phyloP scores from a whole-genome alignment of 1,140 invertebrate species.

The Phocides pigmalion region DNA sequence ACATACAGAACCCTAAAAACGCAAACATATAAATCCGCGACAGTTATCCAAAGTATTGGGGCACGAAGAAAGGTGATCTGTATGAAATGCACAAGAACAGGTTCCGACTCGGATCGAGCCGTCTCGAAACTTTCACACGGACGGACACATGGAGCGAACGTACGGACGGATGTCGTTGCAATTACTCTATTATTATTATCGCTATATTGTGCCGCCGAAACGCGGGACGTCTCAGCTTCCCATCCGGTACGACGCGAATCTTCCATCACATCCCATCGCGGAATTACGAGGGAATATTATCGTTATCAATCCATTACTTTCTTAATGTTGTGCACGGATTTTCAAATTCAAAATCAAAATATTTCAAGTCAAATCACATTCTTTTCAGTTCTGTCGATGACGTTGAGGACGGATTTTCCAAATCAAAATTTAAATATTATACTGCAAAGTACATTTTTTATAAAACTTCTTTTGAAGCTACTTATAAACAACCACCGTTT shows the following conservation, averaged over 20 bases:
- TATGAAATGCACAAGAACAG: conserved; percentile 63
- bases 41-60: conserved; percentile 54
- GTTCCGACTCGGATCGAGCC: conserved; percentile 58
- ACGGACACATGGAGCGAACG: conserved; percentile 30
- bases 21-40: conserved; percentile 53
- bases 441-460: no score
- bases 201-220: conserved; percentile 75
- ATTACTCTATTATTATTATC: conserved; percentile 76
- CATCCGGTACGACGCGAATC: conserved; percentile 55
- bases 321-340: no score
- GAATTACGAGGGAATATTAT: conserved; percentile 9
- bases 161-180: conserved; percentile 70
- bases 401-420: no score
- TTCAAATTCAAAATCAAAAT: no score
- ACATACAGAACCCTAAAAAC: conserved; percentile 3
- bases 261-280: conserved; percentile 38
- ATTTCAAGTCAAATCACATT: no score
- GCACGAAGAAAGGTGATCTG: conserved; percentile 67
- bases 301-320: no score
- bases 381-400: no score
- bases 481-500: no score
- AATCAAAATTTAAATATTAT: no score
- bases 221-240: conserved; percentile 70
- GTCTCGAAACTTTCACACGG: conserved; percentile 29
- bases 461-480: no score